phyloP scores from a whole-genome alignment of 1,140 invertebrate genomes.

The Xylocopa sonorina region DNA sequence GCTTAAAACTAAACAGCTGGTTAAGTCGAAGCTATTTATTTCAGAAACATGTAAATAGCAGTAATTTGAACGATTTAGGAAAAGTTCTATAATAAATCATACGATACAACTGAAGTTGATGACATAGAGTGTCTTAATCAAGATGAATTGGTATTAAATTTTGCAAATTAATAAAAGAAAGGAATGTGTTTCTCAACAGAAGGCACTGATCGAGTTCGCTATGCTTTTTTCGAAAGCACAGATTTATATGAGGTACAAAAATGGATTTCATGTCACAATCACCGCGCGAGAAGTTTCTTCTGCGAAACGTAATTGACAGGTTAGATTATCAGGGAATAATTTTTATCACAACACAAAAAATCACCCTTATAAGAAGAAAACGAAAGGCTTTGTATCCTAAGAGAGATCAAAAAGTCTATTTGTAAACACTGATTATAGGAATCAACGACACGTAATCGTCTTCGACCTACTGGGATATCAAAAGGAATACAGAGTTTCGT shows the following conservation, averaged over 20 bases:
- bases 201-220: background rate
- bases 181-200: background rate
- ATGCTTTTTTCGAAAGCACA: background rate
- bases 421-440: constrained; percentile 57
- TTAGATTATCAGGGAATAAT: constrained; percentile 44
- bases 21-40: constrained; percentile 36
- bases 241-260: constrained; percentile 10
- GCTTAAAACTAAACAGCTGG: background rate
- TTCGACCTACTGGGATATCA: constrained; percentile 58
- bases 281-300: background rate
- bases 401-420: constrained; percentile 53
- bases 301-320: constrained; percentile 44
- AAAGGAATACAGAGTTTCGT: constrained; percentile 49
- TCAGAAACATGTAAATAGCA: constrained; percentile 36
- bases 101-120: too few relatives aligned
- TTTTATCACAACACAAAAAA: constrained; percentile 25
- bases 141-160: too few relatives aligned
- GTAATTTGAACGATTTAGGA: constrained; percentile 27
- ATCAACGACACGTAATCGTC: constrained; percentile 54
- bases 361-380: constrained; percentile 36
- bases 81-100: background rate
- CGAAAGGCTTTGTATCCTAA: constrained; percentile 52
- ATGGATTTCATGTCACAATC: constrained; percentile 9
- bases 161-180: background rate
- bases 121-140: too few relatives aligned